Evolutionary conservation across 2,113 vertebrate species (phyloP).

Genomic region (Abramis brama): DNA sequence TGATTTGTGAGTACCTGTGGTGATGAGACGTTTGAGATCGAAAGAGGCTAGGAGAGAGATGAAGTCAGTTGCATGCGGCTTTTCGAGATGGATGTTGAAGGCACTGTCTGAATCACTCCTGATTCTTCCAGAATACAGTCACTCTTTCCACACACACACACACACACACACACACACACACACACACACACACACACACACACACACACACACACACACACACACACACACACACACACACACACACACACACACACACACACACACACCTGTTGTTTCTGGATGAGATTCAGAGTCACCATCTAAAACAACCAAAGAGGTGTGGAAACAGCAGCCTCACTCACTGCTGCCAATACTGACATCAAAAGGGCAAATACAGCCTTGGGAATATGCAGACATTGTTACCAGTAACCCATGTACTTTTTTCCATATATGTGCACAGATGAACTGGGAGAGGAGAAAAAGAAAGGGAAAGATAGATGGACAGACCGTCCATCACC

Average conservation of each 20-base stretch:
- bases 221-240: too few relatives aligned
- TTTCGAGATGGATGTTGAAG: too few relatives aligned
- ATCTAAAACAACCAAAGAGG: background rate
- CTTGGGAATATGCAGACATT: slow-evolving; percentile 25
- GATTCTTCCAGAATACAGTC: slow-evolving; percentile 18
- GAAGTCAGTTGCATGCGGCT: too few relatives aligned
- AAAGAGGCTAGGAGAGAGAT: too few relatives aligned
- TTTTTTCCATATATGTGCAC: slow-evolving; percentile 19
- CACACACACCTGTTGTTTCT: slow-evolving; percentile 26
- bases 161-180: too few relatives aligned
- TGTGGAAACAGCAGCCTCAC: background rate
- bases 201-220: too few relatives aligned
- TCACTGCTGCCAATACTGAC: slow-evolving; percentile 10
- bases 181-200: too few relatives aligned
- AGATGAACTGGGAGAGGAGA: slow-evolving; percentile 10
- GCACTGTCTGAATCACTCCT: background rate
- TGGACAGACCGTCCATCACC: slow-evolving; percentile 36
- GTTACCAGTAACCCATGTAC: slow-evolving; percentile 1
- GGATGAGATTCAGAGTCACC: slow-evolving; percentile 8
- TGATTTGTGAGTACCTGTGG: too few relatives aligned
- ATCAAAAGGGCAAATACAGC: slow-evolving; percentile 27
- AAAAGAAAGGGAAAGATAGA: background rate
- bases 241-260: background rate
- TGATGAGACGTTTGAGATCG: too few relatives aligned
- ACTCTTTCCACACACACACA: background rate